Base-by-base conservation (phyloP, 2,113 vertebrate species). In the Bombycilla garrulus region DNA sequence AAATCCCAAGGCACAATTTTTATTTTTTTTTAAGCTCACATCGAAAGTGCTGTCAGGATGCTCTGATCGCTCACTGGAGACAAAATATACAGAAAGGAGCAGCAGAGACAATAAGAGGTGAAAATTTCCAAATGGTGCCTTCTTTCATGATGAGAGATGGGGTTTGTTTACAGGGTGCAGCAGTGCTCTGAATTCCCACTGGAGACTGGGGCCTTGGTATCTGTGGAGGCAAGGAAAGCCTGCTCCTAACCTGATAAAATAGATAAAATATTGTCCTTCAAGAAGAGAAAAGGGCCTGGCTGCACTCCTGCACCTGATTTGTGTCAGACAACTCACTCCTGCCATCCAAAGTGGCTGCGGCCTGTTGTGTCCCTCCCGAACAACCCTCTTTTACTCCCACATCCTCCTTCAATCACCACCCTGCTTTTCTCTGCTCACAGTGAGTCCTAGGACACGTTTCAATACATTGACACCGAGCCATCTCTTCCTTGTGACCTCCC, bases 1-100 rank as follows among this genome's bases (percentile, higher is more conserved):
- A 96, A 95, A 97, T 95, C 94, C 94, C 96, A 80, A 92, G 81
- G 20, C 42, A 24, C 78, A 15, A 69, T 74, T 85, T 88, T 80
- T 76, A 86, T 80, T 76, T 66, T 90, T 79, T 40, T 79, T 2
- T 0, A 62, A 70, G 67, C 35, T 90, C 8, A 1, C 57, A 91
- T 93, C 81, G 85, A 86, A 33, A 26, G 25, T 15, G 11, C 44
- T 70, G 47, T 94, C 91, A 84, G 86, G 71, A 81, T 92, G 72
- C 56, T 86, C 4, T 6, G 18, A 28, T 82, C 7, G 0, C 51
- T 86, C 80, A 29, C 64, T 58, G 51, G 64, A 81, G 83, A 73
- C 67, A 92, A 92, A 95, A 90, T 44, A 62, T 1, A 44, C 12
- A 67, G 80, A 81, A 90, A 83, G 45, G 25, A 74, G 56, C 47